Evolutionary conservation across 2,113 vertebrate genomes (phyloP).

Genomic region (Lethenteron camtschaticum): DNA sequence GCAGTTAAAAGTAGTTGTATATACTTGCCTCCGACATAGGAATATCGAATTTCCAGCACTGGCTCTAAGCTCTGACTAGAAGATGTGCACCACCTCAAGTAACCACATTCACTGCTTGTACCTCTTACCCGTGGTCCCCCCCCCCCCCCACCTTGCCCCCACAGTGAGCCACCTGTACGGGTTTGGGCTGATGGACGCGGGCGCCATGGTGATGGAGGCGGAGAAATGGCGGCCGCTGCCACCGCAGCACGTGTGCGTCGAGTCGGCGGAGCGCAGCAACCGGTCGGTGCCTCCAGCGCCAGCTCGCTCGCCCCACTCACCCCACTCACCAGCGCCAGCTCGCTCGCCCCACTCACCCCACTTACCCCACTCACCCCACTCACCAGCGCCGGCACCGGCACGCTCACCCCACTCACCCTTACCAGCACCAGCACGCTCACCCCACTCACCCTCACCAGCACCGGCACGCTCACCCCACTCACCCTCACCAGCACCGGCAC

Average conservation of each 20-base stretch:
- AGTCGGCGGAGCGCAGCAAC: conserved; percentile 28
- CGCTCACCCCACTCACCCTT: too few species aligned
- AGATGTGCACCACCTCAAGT: not conserved
- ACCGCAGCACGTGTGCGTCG: conserved; percentile 39
- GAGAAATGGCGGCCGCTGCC: conserved; percentile 52
- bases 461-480: too few species aligned
- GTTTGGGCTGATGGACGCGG: conserved; percentile 75
- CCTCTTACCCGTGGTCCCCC: not conserved
- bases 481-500: too few species aligned
- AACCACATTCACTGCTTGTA: not conserved
- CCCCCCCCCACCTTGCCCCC: conserved; percentile 16
- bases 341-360: too few species aligned
- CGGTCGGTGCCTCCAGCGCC: conserved; percentile 28
- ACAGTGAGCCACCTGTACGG: conserved; percentile 82
- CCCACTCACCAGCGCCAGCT: too few species aligned
- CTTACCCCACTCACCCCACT: too few species aligned
- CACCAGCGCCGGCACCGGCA: too few species aligned
- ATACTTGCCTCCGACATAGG: too few species aligned
- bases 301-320: not conserved
- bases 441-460: too few species aligned
- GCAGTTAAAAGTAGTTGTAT: too few species aligned
- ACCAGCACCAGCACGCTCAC: too few species aligned
- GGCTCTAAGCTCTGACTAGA: not conserved
- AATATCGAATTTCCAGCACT: not conserved
- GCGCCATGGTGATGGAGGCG: conserved; percentile 55